A percentile compares a stretch with the other conserved stretches of the same genome.
phyloP scores from a whole-genome alignment of 2,113 vertebrate species.

The Hippoglossus stenolepis region DNA sequence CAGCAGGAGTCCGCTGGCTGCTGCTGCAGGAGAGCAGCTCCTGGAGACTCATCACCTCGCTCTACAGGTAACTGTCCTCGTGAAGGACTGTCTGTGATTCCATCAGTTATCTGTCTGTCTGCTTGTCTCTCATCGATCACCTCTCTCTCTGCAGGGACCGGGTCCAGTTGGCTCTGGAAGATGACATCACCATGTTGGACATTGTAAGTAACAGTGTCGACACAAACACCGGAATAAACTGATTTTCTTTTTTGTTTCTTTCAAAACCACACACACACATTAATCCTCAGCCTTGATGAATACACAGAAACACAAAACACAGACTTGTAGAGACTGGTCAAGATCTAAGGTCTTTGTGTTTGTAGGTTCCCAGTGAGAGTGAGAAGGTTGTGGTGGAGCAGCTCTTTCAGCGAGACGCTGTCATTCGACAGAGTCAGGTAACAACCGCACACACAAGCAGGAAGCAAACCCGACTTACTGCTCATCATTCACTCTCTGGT shows the following conservation, averaged over 20 bases:
- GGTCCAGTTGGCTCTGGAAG: slow-evolving; percentile 89
- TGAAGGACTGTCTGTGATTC: neutral
- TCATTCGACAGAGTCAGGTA: slow-evolving; percentile 97
- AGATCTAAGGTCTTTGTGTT: slow-evolving; percentile 14
- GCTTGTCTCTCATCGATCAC: neutral
- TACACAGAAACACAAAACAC: neutral
- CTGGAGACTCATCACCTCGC: slow-evolving; percentile 93
- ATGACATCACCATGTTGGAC: slow-evolving; percentile 88
- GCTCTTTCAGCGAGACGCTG: slow-evolving; percentile 91
- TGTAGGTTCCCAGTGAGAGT: slow-evolving; percentile 89
- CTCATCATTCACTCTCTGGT: slow-evolving; percentile 79
- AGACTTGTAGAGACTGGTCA: neutral
- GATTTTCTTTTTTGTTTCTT: neutral
- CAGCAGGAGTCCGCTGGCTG: slow-evolving; percentile 94
- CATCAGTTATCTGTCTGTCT: neutral
- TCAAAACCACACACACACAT: too few species aligned
- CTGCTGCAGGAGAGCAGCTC: slow-evolving; percentile 95
- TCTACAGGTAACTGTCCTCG: slow-evolving; percentile 87
- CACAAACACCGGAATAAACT: neutral
- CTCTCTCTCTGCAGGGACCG: slow-evolving; percentile 85
- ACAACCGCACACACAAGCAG: neutral
- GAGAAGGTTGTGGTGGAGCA: slow-evolving; percentile 91
- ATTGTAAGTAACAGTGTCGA: slow-evolving; percentile 82
- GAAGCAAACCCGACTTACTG: too few species aligned
- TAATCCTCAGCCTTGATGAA: neutral